phyloP scores from a whole-genome alignment of 2,888 invertebrate genomes.

The Noctua fimbriata region DNA sequence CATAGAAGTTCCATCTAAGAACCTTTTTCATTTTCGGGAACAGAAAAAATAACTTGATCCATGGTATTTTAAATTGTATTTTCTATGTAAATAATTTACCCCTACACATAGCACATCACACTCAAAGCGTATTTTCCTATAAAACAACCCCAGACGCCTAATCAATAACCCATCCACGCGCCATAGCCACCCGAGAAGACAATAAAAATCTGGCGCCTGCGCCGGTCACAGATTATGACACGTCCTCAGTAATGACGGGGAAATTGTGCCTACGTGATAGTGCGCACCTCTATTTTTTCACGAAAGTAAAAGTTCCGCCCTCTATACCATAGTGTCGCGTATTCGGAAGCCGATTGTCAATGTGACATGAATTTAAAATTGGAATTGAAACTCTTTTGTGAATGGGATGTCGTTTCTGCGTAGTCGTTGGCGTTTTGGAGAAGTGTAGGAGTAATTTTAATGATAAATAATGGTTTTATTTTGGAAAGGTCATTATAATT shows the following conservation, averaged over 20 bases:
- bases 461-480: constrained; percentile 29
- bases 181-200: constrained; percentile 76
- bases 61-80: not conserved
- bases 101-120: not conserved
- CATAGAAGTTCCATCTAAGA: not conserved
- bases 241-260: constrained; percentile 86
- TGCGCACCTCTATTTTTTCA: constrained; percentile 74
- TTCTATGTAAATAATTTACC: not conserved
- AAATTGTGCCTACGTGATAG: constrained; percentile 87
- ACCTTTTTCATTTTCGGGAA: not conserved
- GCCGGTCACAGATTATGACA: constrained; percentile 85
- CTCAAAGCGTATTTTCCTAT: constrained; percentile 23
- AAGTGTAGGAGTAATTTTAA: constrained; percentile 29
- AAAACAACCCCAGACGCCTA: constrained; percentile 59
- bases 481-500: constrained; percentile 21
- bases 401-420: constrained; percentile 69
- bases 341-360: constrained; percentile 80
- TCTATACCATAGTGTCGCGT: constrained; percentile 78
- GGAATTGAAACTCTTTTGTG: constrained; percentile 67
- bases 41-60: not conserved
- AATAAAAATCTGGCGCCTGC: constrained; percentile 88
- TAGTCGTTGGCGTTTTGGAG: constrained; percentile 69
- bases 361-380: constrained; percentile 83
- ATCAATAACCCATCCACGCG: constrained; percentile 69
- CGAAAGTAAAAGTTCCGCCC: constrained; percentile 84